Base-by-base conservation (phyloP, 2,888 invertebrate species). In the Pterostichus niger region DNA sequence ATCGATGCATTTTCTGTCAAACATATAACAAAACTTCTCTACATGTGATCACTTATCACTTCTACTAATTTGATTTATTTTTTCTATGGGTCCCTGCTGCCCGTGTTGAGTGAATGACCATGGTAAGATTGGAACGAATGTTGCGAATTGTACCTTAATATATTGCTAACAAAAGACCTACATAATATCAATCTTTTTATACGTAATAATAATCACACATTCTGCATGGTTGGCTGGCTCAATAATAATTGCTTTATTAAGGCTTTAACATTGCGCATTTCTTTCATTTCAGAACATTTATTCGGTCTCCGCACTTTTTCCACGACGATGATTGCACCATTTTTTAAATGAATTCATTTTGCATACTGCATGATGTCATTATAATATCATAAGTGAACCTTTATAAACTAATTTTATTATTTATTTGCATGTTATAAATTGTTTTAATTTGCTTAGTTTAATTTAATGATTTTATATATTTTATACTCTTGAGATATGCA, bases 91-190 rank as follows among this genome's bases (percentile, higher is more conserved):
- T 95, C 95, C 91, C 94, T 95, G 92, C 94, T 95, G 92, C 95
- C 95, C 88, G 94, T 95, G 90, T 92, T 95, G 93, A 95, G 93
- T 91, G 95, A 95, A 93, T 95, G 94, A 92, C 90, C 91, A 89
- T 91, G 90, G 89, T 90, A 90, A 90, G 90, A 91, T 89, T 87
- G 90, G 90, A 49, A 24, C 52, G 71, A 52, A 68, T 80, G 80
- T 77, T 75, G 77, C 31, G 15, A 7, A 15, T 54, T 54, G 13
- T 54, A 5, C 54, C 6, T 40, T 40, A 40, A 40, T 40, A 3
- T 40, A 40, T 5, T 40, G 54, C 54, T 54, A 54, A 54, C 54
- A 54, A 54, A 54, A 24, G 31, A 59, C 31, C 11, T 40, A 59
- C 11, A 59, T 59, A 59, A 59, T 59, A 9, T 31, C 5, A 9